These are phyloP conservation scores for Chromis chromis DNA, from an alignment of 2,797 vertebrate species.

Conservation along the genomic window DNA sequence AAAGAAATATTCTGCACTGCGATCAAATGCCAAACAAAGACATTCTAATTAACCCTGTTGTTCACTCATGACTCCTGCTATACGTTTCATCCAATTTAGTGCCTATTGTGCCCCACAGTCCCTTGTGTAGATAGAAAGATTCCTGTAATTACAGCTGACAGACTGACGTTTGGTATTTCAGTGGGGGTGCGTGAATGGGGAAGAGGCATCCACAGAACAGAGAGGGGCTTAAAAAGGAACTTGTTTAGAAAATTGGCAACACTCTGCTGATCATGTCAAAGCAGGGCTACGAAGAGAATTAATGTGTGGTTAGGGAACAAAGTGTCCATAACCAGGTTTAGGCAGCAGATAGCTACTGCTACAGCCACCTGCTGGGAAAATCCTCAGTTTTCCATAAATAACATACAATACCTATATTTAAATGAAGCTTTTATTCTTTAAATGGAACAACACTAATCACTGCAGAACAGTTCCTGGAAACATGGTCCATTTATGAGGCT, in stretches of 20 bases:
- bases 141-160: constrained; percentile 53
- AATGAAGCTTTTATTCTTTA: background rate
- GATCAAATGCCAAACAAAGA: constrained; percentile 48
- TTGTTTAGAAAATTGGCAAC: constrained; percentile 21
- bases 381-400: too few species aligned
- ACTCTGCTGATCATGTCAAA: too few species aligned
- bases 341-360: too few species aligned
- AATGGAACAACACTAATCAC: constrained; percentile 41
- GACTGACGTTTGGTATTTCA: constrained; percentile 61
- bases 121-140: constrained; percentile 16
- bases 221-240: constrained; percentile 22
- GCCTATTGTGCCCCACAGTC: background rate
- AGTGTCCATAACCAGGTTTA: too few species aligned
- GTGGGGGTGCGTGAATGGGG: background rate
- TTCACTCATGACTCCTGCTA: constrained; percentile 21
- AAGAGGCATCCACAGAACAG: background rate
- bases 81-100: constrained; percentile 51
- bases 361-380: constrained; percentile 3
- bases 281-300: too few species aligned
- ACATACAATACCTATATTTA: background rate
- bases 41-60: constrained; percentile 58
- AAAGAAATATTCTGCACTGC: constrained; percentile 4
- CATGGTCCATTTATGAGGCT: constrained; percentile 34
- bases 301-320: too few species aligned
- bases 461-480: constrained; percentile 41